Base-by-base conservation (phyloP, 2,797 vertebrate genomes). In the Sebastes vulpes region DNA sequence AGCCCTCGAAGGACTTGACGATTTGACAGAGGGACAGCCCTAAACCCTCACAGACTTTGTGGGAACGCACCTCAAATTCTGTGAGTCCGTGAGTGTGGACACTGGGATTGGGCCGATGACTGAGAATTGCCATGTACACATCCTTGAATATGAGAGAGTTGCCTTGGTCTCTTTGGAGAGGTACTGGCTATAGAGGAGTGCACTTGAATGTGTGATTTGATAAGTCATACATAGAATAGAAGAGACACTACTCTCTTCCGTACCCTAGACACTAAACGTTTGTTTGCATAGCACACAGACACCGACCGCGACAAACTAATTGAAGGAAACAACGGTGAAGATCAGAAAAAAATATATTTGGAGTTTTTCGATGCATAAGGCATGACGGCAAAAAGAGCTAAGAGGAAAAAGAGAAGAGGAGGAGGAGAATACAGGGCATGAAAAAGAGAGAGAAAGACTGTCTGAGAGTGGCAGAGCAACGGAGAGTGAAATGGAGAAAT, bases 401-500 rank as follows among this genome's bases (percentile, higher is more conserved):
- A 50, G 57, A 64, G 10, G 10, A 78, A 52, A 58, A 23, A 56
- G 8, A 28, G 14, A 25, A 54, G 31, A 52, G 5, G 11, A 25
- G 46, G 5, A 50, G 32, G 32, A n/a, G 7, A 46, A 52, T 59
- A 60, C 23, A 10, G 63, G 25, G 31, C 6, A 31, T 59, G 42
- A 53, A 60, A 28, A 54, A n/a, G n/a, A 63, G 61, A 48, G 10
- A 26, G 50, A 61, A 25, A 53, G 20, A 18, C 20, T 57, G 35
- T 25, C 48, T 32, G 57, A 54, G 65, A 58, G 18, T 72, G 29
- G n/a, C 54, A 73, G 23, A 75, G 52, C 58, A 69, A 58, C 42
- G 11, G 72, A 77, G 66, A 75, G 71, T 79, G 57, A 84, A 82
- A 72, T 25, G 9, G 59, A 60, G 73, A 82, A 79, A 71, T 71